These are phyloP conservation scores for Chlamydotis undulata DNA, from an alignment of 2,113 vertebrate genomes.

Conservation along the genomic window DNA sequence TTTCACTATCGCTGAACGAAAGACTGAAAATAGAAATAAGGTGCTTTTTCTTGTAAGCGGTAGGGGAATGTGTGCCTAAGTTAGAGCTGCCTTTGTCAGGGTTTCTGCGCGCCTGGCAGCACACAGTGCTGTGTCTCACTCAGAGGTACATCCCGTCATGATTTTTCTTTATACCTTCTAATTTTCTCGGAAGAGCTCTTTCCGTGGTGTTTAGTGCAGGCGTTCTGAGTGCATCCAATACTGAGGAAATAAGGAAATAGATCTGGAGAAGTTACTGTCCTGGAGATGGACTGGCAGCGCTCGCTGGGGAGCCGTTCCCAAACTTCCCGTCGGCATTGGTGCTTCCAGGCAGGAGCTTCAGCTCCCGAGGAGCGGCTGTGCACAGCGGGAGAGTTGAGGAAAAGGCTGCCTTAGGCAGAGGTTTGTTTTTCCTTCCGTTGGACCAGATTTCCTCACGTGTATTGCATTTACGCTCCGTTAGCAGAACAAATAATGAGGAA, in stretches of 20 bases:
- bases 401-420: too few relatives aligned
- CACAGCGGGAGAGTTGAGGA: not conserved
- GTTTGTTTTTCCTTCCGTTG: not conserved
- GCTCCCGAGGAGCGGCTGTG: not conserved
- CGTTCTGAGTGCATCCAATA: fast-evolving
- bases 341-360: not conserved
- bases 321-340: too few relatives aligned
- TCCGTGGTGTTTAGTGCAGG: not conserved
- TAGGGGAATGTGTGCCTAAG: fast-evolving
- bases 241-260: fast-evolving
- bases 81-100: too few relatives aligned
- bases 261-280: not conserved
- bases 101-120: not conserved
- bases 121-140: fast-evolving
- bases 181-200: not conserved
- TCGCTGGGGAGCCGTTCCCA: not conserved
- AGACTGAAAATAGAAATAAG: not conserved
- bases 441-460: not conserved
- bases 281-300: not conserved
- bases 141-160: fast-evolving
- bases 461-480: not conserved
- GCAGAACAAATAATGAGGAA: not conserved
- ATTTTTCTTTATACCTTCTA: fast-evolving
- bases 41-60: too few relatives aligned
- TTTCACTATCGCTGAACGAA: not conserved